Evolutionary conservation across 2,888 invertebrate genomes (phyloP), one percentile per base, ranked within the genome.

Genomic region (Caenorhabditis virilis): DNA sequence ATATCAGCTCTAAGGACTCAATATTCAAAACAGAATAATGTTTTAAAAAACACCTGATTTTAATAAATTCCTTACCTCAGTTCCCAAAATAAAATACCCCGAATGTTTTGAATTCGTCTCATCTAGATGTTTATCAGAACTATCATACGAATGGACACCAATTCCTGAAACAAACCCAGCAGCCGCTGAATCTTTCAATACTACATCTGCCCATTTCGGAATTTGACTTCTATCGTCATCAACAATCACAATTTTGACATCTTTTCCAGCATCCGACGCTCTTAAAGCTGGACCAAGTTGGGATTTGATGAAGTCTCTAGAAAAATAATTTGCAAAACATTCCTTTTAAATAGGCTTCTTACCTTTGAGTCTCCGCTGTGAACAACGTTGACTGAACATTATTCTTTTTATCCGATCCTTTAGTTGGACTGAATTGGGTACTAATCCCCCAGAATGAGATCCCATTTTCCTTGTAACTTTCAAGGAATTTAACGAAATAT

Each of bases 341-440:
- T 45, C 18, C 49, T 53, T 26, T 26, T 15, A 15, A 6, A 36
- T 15, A 5, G n/a, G 36, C n/a, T 36, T 36, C 4, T 36, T 22
- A 55, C 60, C 65, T 46, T 52, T 72, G 63, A 35, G 61, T 54
- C 20, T 60, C 62, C 3, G 67, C 62, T 9, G 64, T 68, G 65
- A 69, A 92, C n/a, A 89, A 91, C 84, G 92, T 85, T 7, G 89
- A 88, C 84, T 91, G 91, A 79, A 91, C 90, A 1, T 84, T 82
- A 58, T 83, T 85, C 63, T 78, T 69, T 7, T 72, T 64, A 11
- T 82, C 65, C 23, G 77, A 67, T 0, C 85, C 85, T 63, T 82
- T 30, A 89, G 84, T 79, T 0, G 93, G 93, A 83, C 93, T 93
- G 83, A 94, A 94, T 27, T 92, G 91, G 0, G 91, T 90, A 0